phyloP scores from a whole-genome alignment of 2,113 vertebrate species.

The Triplophysa siluroides region DNA sequence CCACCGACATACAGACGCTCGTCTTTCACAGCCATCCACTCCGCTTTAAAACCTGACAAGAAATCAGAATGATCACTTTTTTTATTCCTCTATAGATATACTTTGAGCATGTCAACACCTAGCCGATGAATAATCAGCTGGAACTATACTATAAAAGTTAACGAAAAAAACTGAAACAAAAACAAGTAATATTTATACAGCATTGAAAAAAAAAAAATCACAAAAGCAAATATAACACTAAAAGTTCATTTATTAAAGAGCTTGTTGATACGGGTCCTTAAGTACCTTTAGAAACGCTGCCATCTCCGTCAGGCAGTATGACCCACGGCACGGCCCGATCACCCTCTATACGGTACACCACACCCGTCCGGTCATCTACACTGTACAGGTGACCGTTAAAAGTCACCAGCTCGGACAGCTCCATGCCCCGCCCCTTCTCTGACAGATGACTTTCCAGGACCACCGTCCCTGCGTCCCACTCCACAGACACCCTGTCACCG shows the following conservation, averaged over 20 bases:
- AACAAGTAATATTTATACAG: no score
- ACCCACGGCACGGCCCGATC: slow-evolving; percentile 91
- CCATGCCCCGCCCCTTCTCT: slow-evolving; percentile 95
- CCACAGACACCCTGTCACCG: slow-evolving; percentile 79
- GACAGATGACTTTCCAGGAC: slow-evolving; percentile 89
- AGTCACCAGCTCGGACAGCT: slow-evolving; percentile 89
- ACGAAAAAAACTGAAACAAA: no score
- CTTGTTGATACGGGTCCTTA: background rate
- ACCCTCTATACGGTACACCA: slow-evolving; percentile 88
- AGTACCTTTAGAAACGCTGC: slow-evolving; percentile 87
- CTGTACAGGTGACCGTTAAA: slow-evolving; percentile 93
- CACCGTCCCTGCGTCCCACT: slow-evolving; percentile 82
- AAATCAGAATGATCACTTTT: background rate
- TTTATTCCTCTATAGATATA: background rate
- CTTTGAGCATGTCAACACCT: no score
- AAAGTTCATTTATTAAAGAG: no score
- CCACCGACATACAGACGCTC: slow-evolving; percentile 90
- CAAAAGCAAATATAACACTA: no score
- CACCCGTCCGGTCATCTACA: slow-evolving; percentile 91
- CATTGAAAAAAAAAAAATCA: no score
- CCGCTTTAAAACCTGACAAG: slow-evolving; percentile 89
- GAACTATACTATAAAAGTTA: no score
- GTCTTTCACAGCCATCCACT: slow-evolving; percentile 94
- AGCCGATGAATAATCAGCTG: no score
- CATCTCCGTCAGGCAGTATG: slow-evolving; percentile 89